Evolutionary conservation across 2,797 vertebrate genomes (phyloP).

Genomic region (Hydrophis major): DNA sequence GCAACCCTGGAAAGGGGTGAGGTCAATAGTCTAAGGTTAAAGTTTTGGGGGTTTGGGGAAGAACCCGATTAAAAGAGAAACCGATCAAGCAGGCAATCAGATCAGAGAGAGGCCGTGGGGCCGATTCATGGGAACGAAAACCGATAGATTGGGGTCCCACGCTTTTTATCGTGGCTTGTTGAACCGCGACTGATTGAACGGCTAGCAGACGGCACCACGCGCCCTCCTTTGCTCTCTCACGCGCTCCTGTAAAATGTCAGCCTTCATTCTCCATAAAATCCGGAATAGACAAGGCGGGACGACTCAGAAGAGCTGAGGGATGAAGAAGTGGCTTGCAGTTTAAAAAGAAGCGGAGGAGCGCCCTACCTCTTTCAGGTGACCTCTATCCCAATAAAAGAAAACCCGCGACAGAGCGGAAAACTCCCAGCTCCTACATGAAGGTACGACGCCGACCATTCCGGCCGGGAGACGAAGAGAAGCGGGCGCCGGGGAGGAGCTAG

Average conservation of each 20-base stretch:
- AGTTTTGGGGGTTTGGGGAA: no score
- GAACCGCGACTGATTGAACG: background rate
- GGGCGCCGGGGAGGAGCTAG: background rate
- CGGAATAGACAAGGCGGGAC: background rate
- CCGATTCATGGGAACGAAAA: background rate
- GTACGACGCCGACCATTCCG: background rate
- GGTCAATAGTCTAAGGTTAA: no score
- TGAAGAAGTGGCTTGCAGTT: background rate
- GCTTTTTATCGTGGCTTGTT: background rate
- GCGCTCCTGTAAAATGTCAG: background rate
- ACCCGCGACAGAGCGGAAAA: background rate
- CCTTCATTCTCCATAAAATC: background rate
- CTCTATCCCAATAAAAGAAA: background rate
- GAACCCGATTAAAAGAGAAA: background rate
- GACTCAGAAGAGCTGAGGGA: background rate
- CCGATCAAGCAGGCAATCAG: background rate
- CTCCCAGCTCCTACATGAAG: rapidly evolving
- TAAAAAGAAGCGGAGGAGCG: background rate
- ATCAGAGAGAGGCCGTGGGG: background rate
- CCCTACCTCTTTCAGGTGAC: no score
- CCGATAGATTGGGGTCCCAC: background rate
- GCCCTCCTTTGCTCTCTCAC: background rate
- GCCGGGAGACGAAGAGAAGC: no score
- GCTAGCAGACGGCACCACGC: no score
- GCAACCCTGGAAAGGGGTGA: no score